Evolutionary conservation across 2,888 invertebrate genomes (phyloP).

Genomic region (Agrilus biguttatus): DNA sequence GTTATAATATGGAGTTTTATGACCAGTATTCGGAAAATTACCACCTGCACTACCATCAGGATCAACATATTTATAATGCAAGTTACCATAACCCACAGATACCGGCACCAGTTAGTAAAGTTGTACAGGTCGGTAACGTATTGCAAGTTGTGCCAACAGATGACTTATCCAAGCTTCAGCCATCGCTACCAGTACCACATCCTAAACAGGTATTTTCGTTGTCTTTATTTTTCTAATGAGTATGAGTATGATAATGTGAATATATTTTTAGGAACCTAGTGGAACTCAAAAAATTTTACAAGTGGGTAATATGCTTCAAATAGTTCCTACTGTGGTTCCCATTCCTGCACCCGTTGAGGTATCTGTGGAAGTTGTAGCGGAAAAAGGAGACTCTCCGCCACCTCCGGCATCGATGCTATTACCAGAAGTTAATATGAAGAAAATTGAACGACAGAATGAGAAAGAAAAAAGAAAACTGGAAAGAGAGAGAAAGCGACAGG

Average conservation of each 20-base stretch:
- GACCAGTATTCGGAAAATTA: conserved; percentile 7
- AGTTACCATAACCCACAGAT: not conserved
- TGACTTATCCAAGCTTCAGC: conserved; percentile 10
- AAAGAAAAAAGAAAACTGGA: conserved; percentile 25
- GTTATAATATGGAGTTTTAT: conserved; percentile 7
- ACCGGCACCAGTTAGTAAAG: conserved; percentile 9
- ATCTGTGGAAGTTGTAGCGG: not conserved
- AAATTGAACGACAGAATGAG: conserved; percentile 25
- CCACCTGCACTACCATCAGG: conserved; percentile 1
- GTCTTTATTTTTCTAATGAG: not conserved
- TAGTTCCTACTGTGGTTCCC: conserved; percentile 34
- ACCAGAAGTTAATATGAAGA: conserved; percentile 19
- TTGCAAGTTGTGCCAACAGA: conserved; percentile 44
- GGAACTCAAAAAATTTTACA: conserved; percentile 26
- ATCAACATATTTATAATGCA: not conserved
- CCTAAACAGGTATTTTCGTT: conserved; percentile 1
- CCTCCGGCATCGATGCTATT: not conserved
- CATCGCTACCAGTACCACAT: conserved; percentile 4
- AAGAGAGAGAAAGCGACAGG: conserved; percentile 24
- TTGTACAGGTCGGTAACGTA: conserved; percentile 41
- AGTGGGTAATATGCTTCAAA: conserved; percentile 47
- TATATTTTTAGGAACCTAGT: conserved; percentile 3
- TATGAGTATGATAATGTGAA: not conserved
- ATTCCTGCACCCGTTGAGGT: not conserved
- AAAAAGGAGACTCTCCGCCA: conserved; percentile 1